Percentiles rank a stretch among this genome's conserved stretches.
phyloP scores from a whole-genome alignment of 2,888 invertebrate genomes.

The Drosophila quinaria region DNA sequence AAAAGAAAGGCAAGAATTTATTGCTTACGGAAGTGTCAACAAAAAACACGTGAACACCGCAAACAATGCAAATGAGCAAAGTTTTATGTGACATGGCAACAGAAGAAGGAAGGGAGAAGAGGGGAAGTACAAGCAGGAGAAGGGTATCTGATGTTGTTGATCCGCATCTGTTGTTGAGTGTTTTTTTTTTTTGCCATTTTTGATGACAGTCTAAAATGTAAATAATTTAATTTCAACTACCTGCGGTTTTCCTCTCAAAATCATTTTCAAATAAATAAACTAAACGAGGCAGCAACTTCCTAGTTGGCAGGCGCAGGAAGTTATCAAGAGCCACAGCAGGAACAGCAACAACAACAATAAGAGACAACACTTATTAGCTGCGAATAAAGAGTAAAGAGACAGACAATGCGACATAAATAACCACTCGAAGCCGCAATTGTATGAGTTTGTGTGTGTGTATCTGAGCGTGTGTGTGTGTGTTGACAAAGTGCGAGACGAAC shows the following conservation, averaged over 20 bases:
- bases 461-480: conserved; percentile 27
- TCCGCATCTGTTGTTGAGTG: conserved; percentile 27
- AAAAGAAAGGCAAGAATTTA: conserved; percentile 11
- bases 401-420: conserved; percentile 72
- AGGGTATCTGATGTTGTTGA: not conserved
- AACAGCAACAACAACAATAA: conserved; percentile 16
- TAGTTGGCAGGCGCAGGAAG: conserved; percentile 33
- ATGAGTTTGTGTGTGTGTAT: conserved; percentile 12
- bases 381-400: conserved; percentile 47
- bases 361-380: conserved; percentile 60
- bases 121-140: not conserved
- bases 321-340: conserved; percentile 38
- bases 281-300: conserved; percentile 54
- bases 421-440: conserved; percentile 47
- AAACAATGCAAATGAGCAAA: conserved; percentile 55
- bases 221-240: conserved; percentile 76
- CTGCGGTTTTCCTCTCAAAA: conserved; percentile 59
- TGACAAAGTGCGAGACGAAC: conserved; percentile 64
- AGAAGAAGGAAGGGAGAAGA: not conserved
- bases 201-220: conserved; percentile 61
- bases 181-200: conserved; percentile 18
- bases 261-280: conserved; percentile 74
- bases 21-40: conserved; percentile 15
- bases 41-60: conserved; percentile 24
- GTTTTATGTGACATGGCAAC: conserved; percentile 24